These are phyloP conservation scores for Gadus macrocephalus DNA, from an alignment of 2,113 vertebrate species.

Conservation along the genomic window DNA sequence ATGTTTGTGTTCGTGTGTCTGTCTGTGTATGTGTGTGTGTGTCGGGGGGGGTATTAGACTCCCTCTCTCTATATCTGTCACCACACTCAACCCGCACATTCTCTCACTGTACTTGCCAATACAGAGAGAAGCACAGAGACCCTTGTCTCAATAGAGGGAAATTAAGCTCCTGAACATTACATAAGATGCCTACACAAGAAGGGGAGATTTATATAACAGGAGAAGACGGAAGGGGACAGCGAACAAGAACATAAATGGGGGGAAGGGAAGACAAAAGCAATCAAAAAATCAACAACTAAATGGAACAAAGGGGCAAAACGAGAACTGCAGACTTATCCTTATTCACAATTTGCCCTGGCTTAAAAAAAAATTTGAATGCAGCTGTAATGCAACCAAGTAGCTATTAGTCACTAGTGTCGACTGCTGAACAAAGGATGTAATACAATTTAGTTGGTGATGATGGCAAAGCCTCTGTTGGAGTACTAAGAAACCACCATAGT, in stretches of 20 bases:
- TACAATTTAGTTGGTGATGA: too few species aligned
- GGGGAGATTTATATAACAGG: conserved; percentile 43
- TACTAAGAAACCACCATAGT: too few species aligned
- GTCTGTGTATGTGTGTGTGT: too few species aligned
- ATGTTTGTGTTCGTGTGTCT: too few species aligned
- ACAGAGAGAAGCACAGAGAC: conserved; percentile 14
- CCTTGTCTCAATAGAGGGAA: conserved; percentile 27
- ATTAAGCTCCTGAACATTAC: conserved; percentile 44
- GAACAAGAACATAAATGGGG: neutral
- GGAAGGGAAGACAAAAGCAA: neutral
- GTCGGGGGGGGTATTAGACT: neutral
- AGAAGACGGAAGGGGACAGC: neutral
- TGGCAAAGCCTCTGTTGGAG: too few species aligned
- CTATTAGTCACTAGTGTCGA: too few species aligned
- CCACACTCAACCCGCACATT: neutral
- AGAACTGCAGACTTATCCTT: neutral
- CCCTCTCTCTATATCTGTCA: neutral
- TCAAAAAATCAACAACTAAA: neutral
- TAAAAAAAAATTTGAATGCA: neutral
- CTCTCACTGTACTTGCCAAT: neutral
- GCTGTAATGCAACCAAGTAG: too few species aligned
- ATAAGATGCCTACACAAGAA: conserved; percentile 50
- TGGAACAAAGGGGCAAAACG: neutral
- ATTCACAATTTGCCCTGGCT: neutral
- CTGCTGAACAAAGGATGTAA: too few species aligned